These are phyloP conservation scores for Phrynocephalus versicolor DNA, from an alignment of 2,113 vertebrate species.

Conservation along the genomic window DNA sequence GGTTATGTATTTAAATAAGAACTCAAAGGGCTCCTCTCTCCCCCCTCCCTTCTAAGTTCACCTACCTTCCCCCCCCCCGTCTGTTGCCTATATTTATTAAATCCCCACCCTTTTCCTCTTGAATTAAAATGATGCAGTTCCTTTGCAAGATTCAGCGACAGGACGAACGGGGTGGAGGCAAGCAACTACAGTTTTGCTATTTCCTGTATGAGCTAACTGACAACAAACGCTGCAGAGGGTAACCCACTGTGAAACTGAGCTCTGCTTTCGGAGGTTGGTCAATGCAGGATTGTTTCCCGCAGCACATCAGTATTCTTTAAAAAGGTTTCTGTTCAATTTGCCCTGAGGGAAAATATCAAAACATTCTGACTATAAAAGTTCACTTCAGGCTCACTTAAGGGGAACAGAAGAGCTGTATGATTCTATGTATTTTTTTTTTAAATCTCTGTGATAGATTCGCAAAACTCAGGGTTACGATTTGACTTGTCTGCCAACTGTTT, in stretches of 20 bases:
- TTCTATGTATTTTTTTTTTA: rapidly evolving
- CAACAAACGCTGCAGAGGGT: conserved; percentile 27
- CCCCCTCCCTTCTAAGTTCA: not conserved
- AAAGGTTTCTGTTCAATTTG: conserved; percentile 2
- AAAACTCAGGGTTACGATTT: not conserved
- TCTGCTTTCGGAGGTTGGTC: conserved; percentile 7
- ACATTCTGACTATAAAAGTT: conserved; percentile 33
- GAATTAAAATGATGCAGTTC: conserved; percentile 27
- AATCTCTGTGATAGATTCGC: not conserved
- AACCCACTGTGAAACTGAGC: not conserved
- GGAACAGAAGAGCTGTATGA: not conserved
- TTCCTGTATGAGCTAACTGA: conserved; percentile 32
- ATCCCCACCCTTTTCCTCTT: conserved; percentile 51
- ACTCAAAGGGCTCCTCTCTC: not conserved
- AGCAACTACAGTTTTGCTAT: conserved; percentile 29
- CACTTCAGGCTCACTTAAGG: not conserved
- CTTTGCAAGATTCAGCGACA: conserved; percentile 35
- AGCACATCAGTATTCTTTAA: conserved; percentile 29
- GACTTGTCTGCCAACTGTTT: not conserved
- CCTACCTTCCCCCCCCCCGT: no score
- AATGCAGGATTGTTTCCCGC: conserved; percentile 27
- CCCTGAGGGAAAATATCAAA: conserved; percentile 21
- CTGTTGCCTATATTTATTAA: conserved; percentile 45
- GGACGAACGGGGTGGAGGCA: not conserved
- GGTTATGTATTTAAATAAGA: not conserved